Percentiles rank a stretch among this genome's conserved stretches.
Conservation (phyloP, 2,113 vertebrate genomes). For the Sialia sialis region DNA sequence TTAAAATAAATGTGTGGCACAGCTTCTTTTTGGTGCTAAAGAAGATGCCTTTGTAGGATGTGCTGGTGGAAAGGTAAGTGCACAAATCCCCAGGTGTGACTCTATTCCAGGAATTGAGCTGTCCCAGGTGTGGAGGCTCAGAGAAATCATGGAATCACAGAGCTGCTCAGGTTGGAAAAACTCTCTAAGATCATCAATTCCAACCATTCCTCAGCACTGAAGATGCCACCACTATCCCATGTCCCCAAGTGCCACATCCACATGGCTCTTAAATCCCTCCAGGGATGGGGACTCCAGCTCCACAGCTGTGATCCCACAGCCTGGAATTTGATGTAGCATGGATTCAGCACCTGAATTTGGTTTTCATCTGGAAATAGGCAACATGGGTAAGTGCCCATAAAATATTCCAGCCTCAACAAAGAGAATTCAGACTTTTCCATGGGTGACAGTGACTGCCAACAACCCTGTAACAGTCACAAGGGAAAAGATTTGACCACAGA, state of each 20-base stretch:
- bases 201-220: not conserved
- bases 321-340: not conserved
- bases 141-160: not conserved
- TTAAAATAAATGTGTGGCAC: not conserved
- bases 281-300: not conserved
- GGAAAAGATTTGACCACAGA: not conserved
- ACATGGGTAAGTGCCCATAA: rapidly evolving
- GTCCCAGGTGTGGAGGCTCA: not conserved
- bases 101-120: rapidly evolving
- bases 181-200: not conserved
- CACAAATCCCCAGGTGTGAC: not conserved
- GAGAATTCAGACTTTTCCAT: not conserved
- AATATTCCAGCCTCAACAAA: not conserved
- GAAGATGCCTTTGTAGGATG: not conserved
- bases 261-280: not conserved
- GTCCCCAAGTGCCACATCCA: not conserved
- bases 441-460: not conserved
- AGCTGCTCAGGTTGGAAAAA: not conserved
- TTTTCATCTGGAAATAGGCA: not conserved
- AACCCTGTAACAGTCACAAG: not conserved
- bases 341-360: not conserved
- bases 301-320: not conserved
- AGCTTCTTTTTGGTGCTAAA: not conserved
- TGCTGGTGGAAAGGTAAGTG: not conserved
- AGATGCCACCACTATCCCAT: not conserved